These are phyloP conservation scores for Brachionus manjavacas DNA, from an alignment of 1,140 invertebrate species.

Conservation along the genomic window DNA sequence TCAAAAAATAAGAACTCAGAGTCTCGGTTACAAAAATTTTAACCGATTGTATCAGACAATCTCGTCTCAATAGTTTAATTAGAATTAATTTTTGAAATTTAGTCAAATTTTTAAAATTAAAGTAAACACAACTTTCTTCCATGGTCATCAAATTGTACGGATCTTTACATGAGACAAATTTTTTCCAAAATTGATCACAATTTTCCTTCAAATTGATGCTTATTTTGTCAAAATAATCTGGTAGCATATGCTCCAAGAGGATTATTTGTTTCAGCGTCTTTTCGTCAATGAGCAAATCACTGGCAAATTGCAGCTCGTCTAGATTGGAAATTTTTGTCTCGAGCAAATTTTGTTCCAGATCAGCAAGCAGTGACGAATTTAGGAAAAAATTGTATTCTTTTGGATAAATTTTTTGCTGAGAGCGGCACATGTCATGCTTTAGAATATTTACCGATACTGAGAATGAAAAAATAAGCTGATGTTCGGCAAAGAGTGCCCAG, in stretches of 20 bases:
- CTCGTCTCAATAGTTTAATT: constrained; percentile 50
- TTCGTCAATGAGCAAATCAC: constrained; percentile 5
- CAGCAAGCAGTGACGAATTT: constrained; percentile 23
- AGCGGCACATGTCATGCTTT: constrained; percentile 2
- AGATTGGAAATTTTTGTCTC: neutral
- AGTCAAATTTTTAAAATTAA: constrained; percentile 9
- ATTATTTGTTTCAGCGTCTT: neutral
- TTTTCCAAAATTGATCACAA: constrained; percentile 13
- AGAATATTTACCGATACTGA: constrained; percentile 43
- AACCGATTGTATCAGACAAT: constrained; percentile 48
- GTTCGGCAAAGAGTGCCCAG: constrained; percentile 50
- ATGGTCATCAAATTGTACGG: neutral
- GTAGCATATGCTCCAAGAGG: neutral
- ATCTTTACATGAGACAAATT: neutral
- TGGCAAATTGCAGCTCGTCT: neutral
- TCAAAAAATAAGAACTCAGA: constrained; percentile 50
- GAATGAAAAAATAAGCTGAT: constrained; percentile 56
- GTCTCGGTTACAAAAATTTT: constrained; percentile 50
- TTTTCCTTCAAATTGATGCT: neutral
- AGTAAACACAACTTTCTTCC: neutral
- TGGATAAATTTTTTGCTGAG: neutral
- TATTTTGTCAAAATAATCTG: neutral
- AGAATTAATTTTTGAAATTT: constrained; percentile 52
- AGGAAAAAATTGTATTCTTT: constrained; percentile 35
- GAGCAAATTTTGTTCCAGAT: neutral